These are phyloP conservation scores for Rhegmatorhina hoffmannsi DNA, from an alignment of 2,113 vertebrate genomes.

Conservation along the genomic window DNA sequence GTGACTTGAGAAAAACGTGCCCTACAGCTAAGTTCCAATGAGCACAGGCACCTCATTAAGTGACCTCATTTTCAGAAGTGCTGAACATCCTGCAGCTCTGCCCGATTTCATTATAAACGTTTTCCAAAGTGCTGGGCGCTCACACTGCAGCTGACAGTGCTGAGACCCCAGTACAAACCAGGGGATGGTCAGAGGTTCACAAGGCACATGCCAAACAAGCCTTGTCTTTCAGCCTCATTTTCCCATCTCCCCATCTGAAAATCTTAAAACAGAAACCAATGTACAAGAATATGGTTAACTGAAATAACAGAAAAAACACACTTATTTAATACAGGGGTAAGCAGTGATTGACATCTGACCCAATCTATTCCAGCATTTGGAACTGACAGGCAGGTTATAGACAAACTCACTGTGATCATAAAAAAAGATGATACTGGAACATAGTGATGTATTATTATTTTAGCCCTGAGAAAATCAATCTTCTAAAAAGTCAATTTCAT, in stretches of 20 bases:
- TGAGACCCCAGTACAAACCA: neutral
- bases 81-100: constrained; percentile 51
- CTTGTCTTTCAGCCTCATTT: neutral
- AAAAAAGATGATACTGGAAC: constrained; percentile 1
- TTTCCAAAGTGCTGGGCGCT: neutral
- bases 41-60: constrained; percentile 52
- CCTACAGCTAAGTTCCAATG: constrained; percentile 51
- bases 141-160: neutral
- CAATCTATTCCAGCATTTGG: neutral
- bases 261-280: neutral
- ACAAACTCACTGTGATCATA: neutral
- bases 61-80: constrained; percentile 67
- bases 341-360: constrained; percentile 6
- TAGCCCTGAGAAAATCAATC: constrained; percentile 25
- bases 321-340: constrained; percentile 6
- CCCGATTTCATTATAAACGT: constrained; percentile 1
- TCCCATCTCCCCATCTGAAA: neutral
- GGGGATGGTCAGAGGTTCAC: neutral
- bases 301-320: neutral
- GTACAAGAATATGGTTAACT: neutral
- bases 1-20: constrained; percentile 55
- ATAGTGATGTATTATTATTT: constrained; percentile 17
- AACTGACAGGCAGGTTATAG: constrained; percentile 16
- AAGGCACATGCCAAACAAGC: neutral
- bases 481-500: constrained; percentile 8